A percentile compares a stretch with the other conserved stretches of the same genome.
Conservation (phyloP, 1,140 invertebrate genomes). For the Diplogasteroides magnus region DNA sequence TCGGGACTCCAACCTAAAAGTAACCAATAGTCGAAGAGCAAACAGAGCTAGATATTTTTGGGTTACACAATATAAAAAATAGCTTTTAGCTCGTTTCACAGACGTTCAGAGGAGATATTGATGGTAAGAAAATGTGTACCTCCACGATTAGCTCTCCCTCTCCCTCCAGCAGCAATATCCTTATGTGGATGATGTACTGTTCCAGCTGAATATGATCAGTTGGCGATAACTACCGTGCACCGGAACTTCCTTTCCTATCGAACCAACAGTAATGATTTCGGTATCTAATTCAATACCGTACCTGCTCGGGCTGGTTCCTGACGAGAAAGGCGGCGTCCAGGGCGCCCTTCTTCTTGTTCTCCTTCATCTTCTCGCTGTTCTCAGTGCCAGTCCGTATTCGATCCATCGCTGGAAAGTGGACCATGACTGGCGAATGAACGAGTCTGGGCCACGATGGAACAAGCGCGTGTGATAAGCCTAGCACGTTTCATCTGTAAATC, state of each 20-base stretch:
- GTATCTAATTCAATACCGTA: not conserved
- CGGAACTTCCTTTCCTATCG: not conserved
- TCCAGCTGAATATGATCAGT: constrained; percentile 12
- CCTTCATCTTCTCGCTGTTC: not conserved
- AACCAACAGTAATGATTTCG: not conserved
- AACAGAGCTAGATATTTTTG: no score
- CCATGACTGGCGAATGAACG: no score
- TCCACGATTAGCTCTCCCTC: constrained; percentile 48
- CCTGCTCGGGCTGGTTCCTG: not conserved
- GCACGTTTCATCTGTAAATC: no score
- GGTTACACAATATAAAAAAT: no score
- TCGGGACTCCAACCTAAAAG: constrained; percentile 30
- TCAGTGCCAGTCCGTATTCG: not conserved
- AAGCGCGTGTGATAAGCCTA: no score
- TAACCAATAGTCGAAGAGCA: no score
- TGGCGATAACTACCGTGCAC: not conserved
- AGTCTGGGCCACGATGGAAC: no score
- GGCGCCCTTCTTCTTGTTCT: not conserved
- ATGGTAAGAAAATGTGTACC: no score
- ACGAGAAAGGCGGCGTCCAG: constrained; percentile 13
- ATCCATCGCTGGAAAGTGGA: not conserved
- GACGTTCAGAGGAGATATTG: no score
- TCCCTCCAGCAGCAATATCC: constrained; percentile 33
- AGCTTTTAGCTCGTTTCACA: no score
- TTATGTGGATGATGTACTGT: constrained; percentile 33